Percentiles rank a stretch among this genome's conserved stretches.
phyloP scores from a whole-genome alignment of 1,140 invertebrate species.

The Chelonus insularis region DNA sequence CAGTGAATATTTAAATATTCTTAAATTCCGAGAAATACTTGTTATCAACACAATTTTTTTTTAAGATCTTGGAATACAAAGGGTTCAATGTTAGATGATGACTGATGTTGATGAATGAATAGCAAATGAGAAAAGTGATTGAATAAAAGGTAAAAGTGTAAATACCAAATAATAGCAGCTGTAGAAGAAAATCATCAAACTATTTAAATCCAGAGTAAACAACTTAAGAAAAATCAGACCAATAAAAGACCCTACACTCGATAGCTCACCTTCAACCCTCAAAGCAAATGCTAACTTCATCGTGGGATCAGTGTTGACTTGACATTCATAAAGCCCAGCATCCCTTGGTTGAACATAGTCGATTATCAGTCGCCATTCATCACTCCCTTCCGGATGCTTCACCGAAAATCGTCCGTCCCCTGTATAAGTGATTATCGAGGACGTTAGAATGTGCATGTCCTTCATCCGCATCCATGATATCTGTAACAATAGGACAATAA shows the following conservation, averaged over 20 bases:
- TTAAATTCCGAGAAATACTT: too few species aligned
- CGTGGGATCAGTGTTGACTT: slow-evolving; percentile 83
- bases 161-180: too few species aligned
- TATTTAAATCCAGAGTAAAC: too few species aligned
- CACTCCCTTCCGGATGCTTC: slow-evolving; percentile 79
- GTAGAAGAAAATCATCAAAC: too few species aligned
- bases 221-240: neutral
- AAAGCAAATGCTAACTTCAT: slow-evolving; percentile 78
- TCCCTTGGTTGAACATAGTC: slow-evolving; percentile 84
- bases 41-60: too few species aligned
- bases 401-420: slow-evolving; percentile 84
- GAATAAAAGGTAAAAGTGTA: too few species aligned
- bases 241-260: neutral
- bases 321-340: slow-evolving; percentile 86
- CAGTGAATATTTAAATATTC: too few species aligned
- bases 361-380: slow-evolving; percentile 90
- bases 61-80: too few species aligned
- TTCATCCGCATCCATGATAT: slow-evolving; percentile 91
- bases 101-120: too few species aligned
- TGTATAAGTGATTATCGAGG: slow-evolving; percentile 84
- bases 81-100: too few species aligned
- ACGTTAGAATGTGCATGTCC: slow-evolving; percentile 87
- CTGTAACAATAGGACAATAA: slow-evolving; percentile 57
- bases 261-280: slow-evolving; percentile 73
- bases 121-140: too few species aligned